Conservation (phyloP, 2,888 invertebrate genomes). For the Epirrhoe tristata region DNA sequence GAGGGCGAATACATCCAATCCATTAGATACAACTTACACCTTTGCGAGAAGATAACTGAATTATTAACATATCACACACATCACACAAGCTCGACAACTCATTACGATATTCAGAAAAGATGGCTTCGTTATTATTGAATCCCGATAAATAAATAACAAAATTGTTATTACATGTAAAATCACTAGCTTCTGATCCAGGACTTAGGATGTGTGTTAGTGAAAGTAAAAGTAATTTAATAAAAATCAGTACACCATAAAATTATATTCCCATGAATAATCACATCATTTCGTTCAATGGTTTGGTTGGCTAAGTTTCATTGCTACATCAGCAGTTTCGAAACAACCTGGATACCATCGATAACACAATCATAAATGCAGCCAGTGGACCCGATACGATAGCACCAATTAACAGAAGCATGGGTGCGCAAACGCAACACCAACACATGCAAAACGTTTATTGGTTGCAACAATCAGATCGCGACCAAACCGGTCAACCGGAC, state of each 20-base stretch:
- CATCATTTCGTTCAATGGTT: background rate
- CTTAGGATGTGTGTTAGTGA: too few relatives aligned
- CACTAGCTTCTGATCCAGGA: too few relatives aligned
- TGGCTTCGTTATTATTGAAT: slow-evolving; percentile 9
- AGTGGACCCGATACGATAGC: slow-evolving; percentile 62
- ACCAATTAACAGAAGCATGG: slow-evolving; percentile 67
- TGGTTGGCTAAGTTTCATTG: background rate
- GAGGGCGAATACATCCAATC: slow-evolving; percentile 53
- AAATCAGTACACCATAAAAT: too few relatives aligned
- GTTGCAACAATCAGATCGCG: slow-evolving; percentile 81
- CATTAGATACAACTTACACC: slow-evolving; percentile 50
- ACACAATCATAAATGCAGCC: slow-evolving; percentile 40
- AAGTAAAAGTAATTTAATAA: too few relatives aligned
- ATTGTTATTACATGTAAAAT: too few relatives aligned
- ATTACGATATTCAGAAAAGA: slow-evolving; percentile 16
- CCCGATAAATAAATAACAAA: slow-evolving; percentile 4
- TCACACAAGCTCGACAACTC: slow-evolving; percentile 16
- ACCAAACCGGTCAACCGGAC: slow-evolving; percentile 77
- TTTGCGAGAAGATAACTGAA: slow-evolving; percentile 34
- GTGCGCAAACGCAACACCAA: slow-evolving; percentile 71
- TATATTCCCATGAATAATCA: too few relatives aligned
- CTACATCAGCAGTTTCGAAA: slow-evolving; percentile 29
- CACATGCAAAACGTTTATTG: slow-evolving; percentile 82
- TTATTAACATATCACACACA: slow-evolving; percentile 37
- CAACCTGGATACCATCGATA: slow-evolving; percentile 30